A percentile compares a stretch with the other conserved stretches of the same genome.
phyloP scores from a whole-genome alignment of 1,140 invertebrate genomes.

The Gryllus bimaculatus region DNA sequence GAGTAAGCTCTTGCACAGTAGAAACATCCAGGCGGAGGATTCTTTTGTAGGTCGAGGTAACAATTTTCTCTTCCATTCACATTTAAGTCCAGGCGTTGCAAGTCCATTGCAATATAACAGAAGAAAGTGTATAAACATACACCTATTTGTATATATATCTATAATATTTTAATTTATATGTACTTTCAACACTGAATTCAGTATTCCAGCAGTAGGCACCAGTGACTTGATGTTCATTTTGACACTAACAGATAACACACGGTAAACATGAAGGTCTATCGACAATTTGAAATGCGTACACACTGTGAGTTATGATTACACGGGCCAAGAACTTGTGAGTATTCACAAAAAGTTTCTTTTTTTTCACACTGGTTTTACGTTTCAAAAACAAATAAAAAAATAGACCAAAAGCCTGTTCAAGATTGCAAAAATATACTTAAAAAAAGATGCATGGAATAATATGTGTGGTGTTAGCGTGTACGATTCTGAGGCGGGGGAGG shows the following conservation, averaged over 20 bases:
- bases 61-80: background rate
- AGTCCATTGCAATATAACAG: background rate
- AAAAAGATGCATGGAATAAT: background rate
- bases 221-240: constrained; percentile 1
- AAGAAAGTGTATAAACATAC: background rate
- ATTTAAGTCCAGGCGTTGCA: background rate
- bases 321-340: background rate
- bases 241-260: constrained; percentile 4
- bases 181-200: constrained; percentile 5
- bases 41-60: background rate
- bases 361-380: background rate
- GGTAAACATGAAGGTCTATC: background rate
- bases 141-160: background rate
- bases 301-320: background rate
- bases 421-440: background rate
- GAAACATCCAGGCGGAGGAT: background rate
- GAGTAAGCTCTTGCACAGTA: background rate
- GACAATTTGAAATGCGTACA: background rate
- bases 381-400: background rate
- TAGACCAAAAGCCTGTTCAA: background rate
- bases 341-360: background rate
- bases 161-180: background rate
- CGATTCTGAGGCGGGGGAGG: background rate
- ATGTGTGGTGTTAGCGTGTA: background rate
- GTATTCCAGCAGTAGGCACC: background rate